Evolutionary conservation across 2,888 invertebrate species (phyloP).

Genomic region (Mactromeris polynyma): DNA sequence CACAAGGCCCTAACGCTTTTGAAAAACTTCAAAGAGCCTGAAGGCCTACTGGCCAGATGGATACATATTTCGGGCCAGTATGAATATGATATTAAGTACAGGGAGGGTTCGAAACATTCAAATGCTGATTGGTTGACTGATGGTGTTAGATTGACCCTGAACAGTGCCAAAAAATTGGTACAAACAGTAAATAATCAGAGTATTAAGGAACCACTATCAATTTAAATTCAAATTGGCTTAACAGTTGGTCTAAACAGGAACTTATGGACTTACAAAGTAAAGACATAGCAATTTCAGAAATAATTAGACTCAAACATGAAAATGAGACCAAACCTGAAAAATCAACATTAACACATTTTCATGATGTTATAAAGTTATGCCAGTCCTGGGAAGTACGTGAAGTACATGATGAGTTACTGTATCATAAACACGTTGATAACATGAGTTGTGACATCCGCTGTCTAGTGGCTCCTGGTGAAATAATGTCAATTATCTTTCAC

Average conservation of each 20-base stretch:
- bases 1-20: conserved; percentile 25
- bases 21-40: conserved; percentile 31
- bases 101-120: conserved; percentile 9
- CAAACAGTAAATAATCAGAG: neutral
- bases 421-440: neutral
- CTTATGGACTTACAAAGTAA: neutral
- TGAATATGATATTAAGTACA: conserved; percentile 28
- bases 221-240: neutral
- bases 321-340: conserved; percentile 15
- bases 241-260: conserved; percentile 16
- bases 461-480: neutral
- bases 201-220: neutral
- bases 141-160: neutral
- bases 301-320: neutral
- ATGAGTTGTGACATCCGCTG: neutral
- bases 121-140: conserved; percentile 29
- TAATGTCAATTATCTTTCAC: neutral
- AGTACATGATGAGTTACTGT: neutral
- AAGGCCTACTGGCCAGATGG: conserved; percentile 41
- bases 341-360: neutral
- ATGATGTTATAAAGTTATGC: conserved; percentile 27
- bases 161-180: neutral
- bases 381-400: conserved; percentile 22
- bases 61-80: conserved; percentile 21
- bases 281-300: neutral